Base-by-base conservation (phyloP, 2,797 vertebrate species). In the Numenius phaeopus region DNA sequence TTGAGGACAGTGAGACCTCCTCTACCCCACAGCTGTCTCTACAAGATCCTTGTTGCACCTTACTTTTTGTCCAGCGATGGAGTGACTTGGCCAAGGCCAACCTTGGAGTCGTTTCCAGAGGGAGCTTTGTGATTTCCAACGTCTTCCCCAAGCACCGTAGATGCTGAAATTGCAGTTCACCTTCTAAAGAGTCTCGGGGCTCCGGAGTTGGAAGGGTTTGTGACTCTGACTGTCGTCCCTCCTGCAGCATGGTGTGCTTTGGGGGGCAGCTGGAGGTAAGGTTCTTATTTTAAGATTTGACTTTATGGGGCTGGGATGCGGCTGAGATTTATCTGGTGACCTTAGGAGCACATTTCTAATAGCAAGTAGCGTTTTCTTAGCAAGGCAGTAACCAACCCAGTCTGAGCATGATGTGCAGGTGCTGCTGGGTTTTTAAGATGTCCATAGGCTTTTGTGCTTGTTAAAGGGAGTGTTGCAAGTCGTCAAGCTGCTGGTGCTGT, bases 81-180 rank as follows among this genome's bases (percentile, higher is more conserved):
- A 57, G 46, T 7, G 40, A 23, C 49, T 32, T 5, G 11, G 49
- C 42, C 66, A 64, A 71, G 47, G 23, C 34, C 50, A 46, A 22
- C 26, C n/a, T 32, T 50, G 57, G 44, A 50, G 44, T 8, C 3
- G 0, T 39, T 83, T 75, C 30, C 65, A 6, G 23, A 19, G 1
- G 22, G 34, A 78, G 9, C 21, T 47, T 37, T 84, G 52, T 40
- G 44, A 84, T 40, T 75, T 47, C 47, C 50, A 57, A 30, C 0
- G 0, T 34, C 32, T 71, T 70, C 29, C 49, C 24, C 54, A 40
- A 64, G n/a, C 14, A 21, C 23, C 0, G 1, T 3, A 40, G 52
- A 24, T 16, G 14, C 37, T 76, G 57, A 50, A 52, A 4, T 40
- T 52, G 34, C 4, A 14, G 7, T 46, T 42, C 24, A 32, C 14